Evolutionary conservation across 2,113 vertebrate species (phyloP).

Genomic region (Ptyas mucosa): DNA sequence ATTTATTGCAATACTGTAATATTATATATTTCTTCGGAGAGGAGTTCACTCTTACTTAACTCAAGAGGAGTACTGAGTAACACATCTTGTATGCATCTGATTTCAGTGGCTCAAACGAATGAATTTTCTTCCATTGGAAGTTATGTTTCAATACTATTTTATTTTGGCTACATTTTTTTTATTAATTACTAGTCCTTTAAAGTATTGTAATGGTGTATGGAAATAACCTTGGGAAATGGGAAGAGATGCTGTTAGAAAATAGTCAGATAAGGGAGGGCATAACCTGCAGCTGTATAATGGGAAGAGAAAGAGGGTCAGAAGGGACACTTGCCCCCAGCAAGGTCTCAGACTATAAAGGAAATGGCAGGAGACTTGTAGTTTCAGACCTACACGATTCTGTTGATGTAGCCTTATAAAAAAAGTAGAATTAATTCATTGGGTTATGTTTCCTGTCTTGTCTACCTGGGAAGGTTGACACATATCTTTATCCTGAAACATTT

Average conservation of each 20-base stretch:
- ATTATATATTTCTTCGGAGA: neutral
- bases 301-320: neutral
- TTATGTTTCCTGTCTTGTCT: neutral
- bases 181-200: constrained; percentile 23
- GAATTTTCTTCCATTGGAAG: neutral
- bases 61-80: neutral
- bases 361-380: neutral
- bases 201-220: neutral
- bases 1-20: neutral
- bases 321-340: neutral
- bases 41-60: neutral
- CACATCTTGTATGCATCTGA: neutral
- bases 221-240: neutral
- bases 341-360: neutral
- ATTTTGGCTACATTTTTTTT: neutral
- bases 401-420: neutral
- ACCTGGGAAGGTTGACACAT: neutral
- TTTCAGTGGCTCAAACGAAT: neutral
- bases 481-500: constrained; percentile 17
- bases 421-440: neutral
- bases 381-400: neutral
- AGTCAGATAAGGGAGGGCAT: neutral
- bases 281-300: neutral
- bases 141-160: neutral
- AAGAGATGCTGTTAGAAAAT: neutral